A percentile compares a stretch with the other conserved stretches of the same genome.
These are phyloP conservation scores for Macroramphosus scolopax DNA, from an alignment of 2,797 vertebrate species.

Conservation along the genomic window DNA sequence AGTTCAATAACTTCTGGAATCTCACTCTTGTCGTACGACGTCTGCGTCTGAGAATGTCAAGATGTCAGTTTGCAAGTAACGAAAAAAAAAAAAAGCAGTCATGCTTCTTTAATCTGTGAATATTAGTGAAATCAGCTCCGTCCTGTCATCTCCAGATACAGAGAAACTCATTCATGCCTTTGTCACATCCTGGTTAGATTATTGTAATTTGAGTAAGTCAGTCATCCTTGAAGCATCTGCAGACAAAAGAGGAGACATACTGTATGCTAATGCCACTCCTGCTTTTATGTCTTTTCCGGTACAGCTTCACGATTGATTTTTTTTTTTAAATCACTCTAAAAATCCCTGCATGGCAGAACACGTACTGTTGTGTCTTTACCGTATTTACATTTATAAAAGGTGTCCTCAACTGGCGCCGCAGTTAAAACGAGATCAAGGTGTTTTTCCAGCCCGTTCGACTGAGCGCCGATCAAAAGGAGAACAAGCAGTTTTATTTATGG, in stretches of 20 bases:
- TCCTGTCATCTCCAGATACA: constrained; percentile 38
- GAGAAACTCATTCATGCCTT: constrained; percentile 32
- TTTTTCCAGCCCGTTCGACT: constrained; percentile 2
- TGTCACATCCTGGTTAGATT: constrained; percentile 43
- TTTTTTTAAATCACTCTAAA: constrained; percentile 1
- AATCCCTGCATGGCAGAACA: not conserved
- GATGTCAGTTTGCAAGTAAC: constrained; percentile 25
- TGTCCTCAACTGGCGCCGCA: not conserved
- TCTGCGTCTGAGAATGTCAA: constrained; percentile 12
- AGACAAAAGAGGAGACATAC: constrained; percentile 17
- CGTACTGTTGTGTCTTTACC: not conserved
- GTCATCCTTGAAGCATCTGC: constrained; percentile 24
- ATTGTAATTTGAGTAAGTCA: constrained; percentile 24
- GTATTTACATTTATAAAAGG: not conserved
- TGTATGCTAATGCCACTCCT: too few relatives aligned
- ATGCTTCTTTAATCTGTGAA: constrained; percentile 33
- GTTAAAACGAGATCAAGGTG: constrained; percentile 5
- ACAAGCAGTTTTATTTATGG: constrained; percentile 20
- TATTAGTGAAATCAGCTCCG: constrained; percentile 25
- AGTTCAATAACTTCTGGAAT: constrained; percentile 1
- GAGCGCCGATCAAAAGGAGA: constrained; percentile 10
- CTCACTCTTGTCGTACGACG: constrained; percentile 6
- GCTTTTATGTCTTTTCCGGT: too few relatives aligned
- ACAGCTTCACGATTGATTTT: constrained; percentile 10
- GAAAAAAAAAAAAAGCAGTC: too few relatives aligned